Evolutionary conservation across 2,888 invertebrate species (phyloP), one percentile per base, ranked within the genome.

Genomic region (Pandemis heparana): DNA sequence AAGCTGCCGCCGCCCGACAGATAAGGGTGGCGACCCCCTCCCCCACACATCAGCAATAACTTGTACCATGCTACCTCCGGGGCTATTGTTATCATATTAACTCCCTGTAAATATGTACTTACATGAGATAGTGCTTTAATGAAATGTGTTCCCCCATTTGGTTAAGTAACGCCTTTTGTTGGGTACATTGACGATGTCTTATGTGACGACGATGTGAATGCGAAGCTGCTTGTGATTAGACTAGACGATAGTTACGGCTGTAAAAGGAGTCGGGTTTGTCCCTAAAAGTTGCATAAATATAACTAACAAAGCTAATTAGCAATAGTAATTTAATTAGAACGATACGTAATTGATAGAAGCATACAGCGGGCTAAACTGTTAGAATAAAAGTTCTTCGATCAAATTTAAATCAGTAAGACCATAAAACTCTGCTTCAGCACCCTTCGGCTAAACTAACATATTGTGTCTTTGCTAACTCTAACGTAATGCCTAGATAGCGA

Each of bases 1-100:
- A 96, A 95, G 88, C 95, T 96, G 78, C 96, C 96, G 79, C 94
- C 95, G 70, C 95, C 95, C 74, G 95, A 95, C 85, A 95, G 95
- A 94, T 95, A 94, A 90, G 81, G 82, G 77, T 75, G 76, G 75
- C 76, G 70, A n/a, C 66, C 64, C 46, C 38, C 64, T 51, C 41
- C 61, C 10, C 51, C 66, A 32, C 75, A 69, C 69, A 64, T 71
- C 77, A 79, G 78, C 80, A 80, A 79, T 79, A 79, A 82, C 75
- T 65, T 48, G 41, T 76, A 77, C 74, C 79, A 75, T 74, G 78
- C 78, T 78, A 80, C 76, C 75, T 77, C 77, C 80, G 74, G 71
- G 79, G 76, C 75, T 82, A 82, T 87, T 87, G 85, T 89, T 90
- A 86, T 84, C 79, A 81, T 84, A 82, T 43, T 84, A 82, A 78